These are phyloP conservation scores for Ammodytes marinus DNA, from an alignment of 2,113 vertebrate species.

Conservation along the genomic window DNA sequence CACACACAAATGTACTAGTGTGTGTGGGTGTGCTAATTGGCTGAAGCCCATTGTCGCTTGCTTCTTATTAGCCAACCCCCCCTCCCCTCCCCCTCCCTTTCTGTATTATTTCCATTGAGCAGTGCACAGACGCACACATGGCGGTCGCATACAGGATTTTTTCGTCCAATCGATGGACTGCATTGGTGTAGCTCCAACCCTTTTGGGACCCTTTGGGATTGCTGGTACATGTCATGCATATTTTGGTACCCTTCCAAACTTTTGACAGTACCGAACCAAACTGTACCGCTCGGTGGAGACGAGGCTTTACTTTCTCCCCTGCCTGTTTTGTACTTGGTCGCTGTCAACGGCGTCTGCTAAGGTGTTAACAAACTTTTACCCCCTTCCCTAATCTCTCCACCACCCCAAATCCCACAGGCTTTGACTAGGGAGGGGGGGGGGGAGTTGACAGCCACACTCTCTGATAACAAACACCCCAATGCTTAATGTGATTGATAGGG, in stretches of 20 bases:
- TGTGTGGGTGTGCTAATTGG: constrained; percentile 48
- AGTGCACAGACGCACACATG: too few relatives aligned
- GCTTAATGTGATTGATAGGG: constrained; percentile 94
- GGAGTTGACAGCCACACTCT: constrained; percentile 73
- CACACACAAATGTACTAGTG: constrained; percentile 8
- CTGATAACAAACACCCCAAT: constrained; percentile 90
- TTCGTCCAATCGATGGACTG: too few relatives aligned
- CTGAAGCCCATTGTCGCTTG: constrained; percentile 47
- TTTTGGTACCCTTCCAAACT: too few relatives aligned
- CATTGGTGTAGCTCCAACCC: too few relatives aligned
- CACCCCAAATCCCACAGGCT: constrained; percentile 1
- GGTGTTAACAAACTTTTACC: constrained; percentile 59
- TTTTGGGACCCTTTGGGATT: too few relatives aligned
- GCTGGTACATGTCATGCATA: too few relatives aligned
- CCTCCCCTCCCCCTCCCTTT: too few relatives aligned
- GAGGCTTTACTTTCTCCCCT: constrained; percentile 6
- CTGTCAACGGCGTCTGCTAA: constrained; percentile 39
- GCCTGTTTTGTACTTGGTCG: not conserved
- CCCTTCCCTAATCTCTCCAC: not conserved
- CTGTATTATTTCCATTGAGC: too few relatives aligned
- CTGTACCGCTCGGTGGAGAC: too few relatives aligned
- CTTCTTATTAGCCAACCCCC: constrained; percentile 38
- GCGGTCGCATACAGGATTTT: too few relatives aligned
- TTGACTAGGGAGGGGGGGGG: not conserved
- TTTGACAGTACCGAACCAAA: too few relatives aligned